A percentile compares a stretch with the other conserved stretches of the same genome.
Conservation (phyloP, 2,888 invertebrate genomes). For the Platypus cylindrus region DNA sequence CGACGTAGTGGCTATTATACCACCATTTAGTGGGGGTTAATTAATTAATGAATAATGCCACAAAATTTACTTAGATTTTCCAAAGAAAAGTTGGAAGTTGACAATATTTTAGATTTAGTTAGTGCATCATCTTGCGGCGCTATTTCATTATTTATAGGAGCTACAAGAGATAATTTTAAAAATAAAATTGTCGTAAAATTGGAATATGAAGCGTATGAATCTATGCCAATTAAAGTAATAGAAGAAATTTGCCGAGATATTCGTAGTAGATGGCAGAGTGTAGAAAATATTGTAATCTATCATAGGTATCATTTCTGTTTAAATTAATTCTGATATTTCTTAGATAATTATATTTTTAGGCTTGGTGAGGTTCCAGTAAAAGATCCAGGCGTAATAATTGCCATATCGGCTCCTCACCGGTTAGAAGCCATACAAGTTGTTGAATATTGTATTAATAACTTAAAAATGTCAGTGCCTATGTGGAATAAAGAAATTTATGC, state of each 20-base stretch:
- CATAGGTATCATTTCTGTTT: too few species aligned
- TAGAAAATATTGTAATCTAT: slow-evolving; percentile 72
- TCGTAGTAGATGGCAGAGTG: slow-evolving; percentile 56
- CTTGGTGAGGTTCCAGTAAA: slow-evolving; percentile 71
- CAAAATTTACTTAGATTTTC: slow-evolving; percentile 47
- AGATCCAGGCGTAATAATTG: slow-evolving; percentile 83
- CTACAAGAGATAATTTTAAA: slow-evolving; percentile 74
- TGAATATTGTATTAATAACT: slow-evolving; percentile 65
- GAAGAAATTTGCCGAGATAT: slow-evolving; percentile 61
- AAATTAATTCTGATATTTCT: too few species aligned
- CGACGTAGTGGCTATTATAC: slow-evolving; percentile 85
- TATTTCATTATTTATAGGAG: slow-evolving; percentile 79
- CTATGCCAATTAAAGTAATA: slow-evolving; percentile 82
- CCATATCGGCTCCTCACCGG: slow-evolving; percentile 80
- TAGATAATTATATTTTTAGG: too few species aligned
- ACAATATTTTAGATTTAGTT: slow-evolving; percentile 52
- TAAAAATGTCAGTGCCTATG: slow-evolving; percentile 82
- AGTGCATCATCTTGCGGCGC: slow-evolving; percentile 70
- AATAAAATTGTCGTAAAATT: slow-evolving; percentile 71
- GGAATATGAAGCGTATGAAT: slow-evolving; percentile 87
- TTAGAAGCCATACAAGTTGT: slow-evolving; percentile 71
- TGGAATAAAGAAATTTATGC: slow-evolving; percentile 93
- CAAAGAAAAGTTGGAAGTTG: slow-evolving; percentile 52
- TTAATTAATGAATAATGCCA: background rate
- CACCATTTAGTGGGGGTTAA: slow-evolving; percentile 86